phyloP scores from a whole-genome alignment of 2,113 vertebrate genomes.

The Galemys pyrenaicus region DNA sequence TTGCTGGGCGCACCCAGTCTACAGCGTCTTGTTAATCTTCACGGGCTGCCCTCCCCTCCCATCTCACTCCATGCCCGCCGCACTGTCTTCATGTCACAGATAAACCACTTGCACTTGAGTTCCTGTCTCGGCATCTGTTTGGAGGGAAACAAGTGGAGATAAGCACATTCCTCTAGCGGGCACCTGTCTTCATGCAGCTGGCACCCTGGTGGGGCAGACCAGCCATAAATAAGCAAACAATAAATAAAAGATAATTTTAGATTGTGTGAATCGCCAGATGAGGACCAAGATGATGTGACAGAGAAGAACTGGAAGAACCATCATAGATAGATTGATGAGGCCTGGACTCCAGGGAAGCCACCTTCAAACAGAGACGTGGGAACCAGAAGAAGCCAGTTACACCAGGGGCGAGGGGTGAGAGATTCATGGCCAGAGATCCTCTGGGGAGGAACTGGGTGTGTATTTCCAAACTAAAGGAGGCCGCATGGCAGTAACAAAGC shows the following conservation, averaged over 20 bases:
- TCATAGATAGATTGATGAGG: neutral
- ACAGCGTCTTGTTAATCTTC: neutral
- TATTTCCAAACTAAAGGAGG: neutral
- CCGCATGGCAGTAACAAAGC: neutral
- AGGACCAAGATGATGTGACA: neutral
- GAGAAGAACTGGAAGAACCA: neutral
- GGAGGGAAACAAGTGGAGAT: neutral
- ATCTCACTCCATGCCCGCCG: neutral
- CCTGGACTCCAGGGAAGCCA: neutral
- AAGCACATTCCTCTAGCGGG: neutral
- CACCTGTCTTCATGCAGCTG: neutral
- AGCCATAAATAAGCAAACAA: conserved; percentile 47
- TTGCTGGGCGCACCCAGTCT: too few species aligned
- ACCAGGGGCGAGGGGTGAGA: neutral
- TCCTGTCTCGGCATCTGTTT: neutral
- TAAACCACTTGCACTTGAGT: neutral
- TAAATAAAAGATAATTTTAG: conserved; percentile 53
- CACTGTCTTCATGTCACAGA: neutral
- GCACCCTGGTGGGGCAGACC: neutral
- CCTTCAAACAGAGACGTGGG: neutral
- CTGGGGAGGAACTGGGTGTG: neutral
- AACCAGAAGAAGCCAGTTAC: neutral
- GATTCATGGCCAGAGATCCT: neutral
- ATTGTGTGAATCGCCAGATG: neutral
- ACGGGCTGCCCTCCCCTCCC: neutral